phyloP scores from a whole-genome alignment of 2,113 vertebrate species.

The Desmodus rotundus region DNA sequence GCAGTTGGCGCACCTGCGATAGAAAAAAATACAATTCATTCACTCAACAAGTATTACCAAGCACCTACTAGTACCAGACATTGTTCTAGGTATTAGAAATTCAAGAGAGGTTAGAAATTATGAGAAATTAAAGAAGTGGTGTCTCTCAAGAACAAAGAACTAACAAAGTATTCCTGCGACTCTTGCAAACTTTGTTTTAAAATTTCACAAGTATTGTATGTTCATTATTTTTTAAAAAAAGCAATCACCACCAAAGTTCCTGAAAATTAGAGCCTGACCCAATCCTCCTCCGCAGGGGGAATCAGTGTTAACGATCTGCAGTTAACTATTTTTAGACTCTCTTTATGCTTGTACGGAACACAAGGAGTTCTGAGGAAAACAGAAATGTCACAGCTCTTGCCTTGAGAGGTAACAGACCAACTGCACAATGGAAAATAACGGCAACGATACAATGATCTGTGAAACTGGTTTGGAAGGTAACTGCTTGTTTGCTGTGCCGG shows the following conservation, averaged over 20 bases:
- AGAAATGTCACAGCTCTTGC: neutral
- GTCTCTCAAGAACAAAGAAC: neutral
- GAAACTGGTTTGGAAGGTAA: conserved; percentile 34
- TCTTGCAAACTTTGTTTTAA: neutral
- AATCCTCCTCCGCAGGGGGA: neutral
- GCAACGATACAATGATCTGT: neutral
- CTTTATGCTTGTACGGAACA: neutral
- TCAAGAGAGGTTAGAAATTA: neutral
- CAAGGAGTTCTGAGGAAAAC: neutral
- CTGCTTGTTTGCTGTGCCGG: neutral
- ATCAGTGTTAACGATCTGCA: neutral
- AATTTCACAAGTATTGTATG: neutral
- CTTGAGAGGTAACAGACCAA: neutral
- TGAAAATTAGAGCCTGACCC: neutral
- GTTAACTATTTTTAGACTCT: neutral
- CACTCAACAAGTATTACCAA: neutral
- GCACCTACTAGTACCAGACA: neutral
- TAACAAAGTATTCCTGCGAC: neutral
- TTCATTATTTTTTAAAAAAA: neutral
- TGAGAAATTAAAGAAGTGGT: neutral
- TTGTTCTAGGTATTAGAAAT: neutral
- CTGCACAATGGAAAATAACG: neutral
- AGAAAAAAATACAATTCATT: neutral
- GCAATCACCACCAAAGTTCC: neutral
- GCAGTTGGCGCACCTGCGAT: conserved; percentile 94